These are phyloP conservation scores for Microplitis manilae DNA, from an alignment of 2,888 invertebrate genomes.

Conservation along the genomic window DNA sequence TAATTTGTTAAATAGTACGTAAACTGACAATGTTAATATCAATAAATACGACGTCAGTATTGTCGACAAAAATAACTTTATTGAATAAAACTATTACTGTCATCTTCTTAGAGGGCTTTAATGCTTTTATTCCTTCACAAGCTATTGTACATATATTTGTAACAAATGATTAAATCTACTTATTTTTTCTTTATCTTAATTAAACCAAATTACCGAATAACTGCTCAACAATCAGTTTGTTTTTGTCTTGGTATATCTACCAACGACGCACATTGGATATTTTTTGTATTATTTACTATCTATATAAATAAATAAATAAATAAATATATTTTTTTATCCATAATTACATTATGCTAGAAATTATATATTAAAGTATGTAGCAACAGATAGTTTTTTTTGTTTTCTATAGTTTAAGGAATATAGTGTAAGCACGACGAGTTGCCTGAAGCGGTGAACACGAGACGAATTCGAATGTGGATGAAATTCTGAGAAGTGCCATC, in stretches of 20 bases:
- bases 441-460: slow-evolving; percentile 38
- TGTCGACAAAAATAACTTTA: neutral
- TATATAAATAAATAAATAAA: neutral
- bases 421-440: slow-evolving; percentile 28
- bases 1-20: neutral
- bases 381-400: slow-evolving; percentile 9
- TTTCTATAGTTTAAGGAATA: slow-evolving; percentile 13
- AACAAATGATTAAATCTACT: neutral
- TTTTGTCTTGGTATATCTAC: neutral
- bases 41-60: neutral
- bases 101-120: neutral
- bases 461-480: slow-evolving; percentile 45
- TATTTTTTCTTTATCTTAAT: neutral
- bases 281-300: neutral
- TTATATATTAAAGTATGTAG: slow-evolving; percentile 1
- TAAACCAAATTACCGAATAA: neutral
- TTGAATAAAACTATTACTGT: neutral
- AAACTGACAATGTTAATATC: neutral
- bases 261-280: neutral
- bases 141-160: neutral
- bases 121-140: too few relatives aligned
- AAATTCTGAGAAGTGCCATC: slow-evolving; percentile 41
- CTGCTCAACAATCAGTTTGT: neutral
- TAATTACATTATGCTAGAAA: neutral
- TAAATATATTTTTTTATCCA: neutral